Evolutionary conservation across 2,888 invertebrate species (phyloP).

Genomic region (Ochlodes sylvanus): DNA sequence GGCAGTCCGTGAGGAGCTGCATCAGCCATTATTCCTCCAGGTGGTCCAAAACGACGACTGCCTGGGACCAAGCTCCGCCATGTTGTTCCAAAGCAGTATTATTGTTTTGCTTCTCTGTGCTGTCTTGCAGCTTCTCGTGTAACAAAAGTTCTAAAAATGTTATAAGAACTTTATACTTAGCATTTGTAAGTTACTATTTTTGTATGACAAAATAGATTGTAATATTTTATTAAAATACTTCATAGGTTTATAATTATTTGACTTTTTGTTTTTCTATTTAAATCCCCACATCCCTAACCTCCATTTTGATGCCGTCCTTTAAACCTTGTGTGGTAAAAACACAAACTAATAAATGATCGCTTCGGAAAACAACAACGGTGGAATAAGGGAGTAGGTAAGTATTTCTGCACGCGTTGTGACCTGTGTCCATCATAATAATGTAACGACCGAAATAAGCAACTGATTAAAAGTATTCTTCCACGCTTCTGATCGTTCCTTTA

Average conservation of each 20-base stretch:
- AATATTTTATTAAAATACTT: conserved; percentile 1
- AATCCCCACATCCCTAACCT: background rate
- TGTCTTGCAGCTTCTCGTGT: conserved; percentile 53
- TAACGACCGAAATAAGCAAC: too few relatives aligned
- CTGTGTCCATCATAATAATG: too few relatives aligned
- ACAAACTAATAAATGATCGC: too few relatives aligned
- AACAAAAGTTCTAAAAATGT: background rate
- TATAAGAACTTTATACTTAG: background rate
- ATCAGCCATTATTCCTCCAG: conserved; percentile 61
- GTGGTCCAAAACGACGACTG: conserved; percentile 63
- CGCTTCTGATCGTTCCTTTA: too few relatives aligned
- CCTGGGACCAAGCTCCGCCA: conserved; percentile 64
- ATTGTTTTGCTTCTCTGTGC: conserved; percentile 62
- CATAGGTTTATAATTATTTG: background rate
- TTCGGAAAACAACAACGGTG: too few relatives aligned
- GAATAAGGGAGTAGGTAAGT: too few relatives aligned
- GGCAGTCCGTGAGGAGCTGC: conserved; percentile 55
- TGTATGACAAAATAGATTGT: conserved; percentile 1
- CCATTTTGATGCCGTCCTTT: too few relatives aligned
- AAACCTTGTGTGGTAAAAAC: too few relatives aligned
- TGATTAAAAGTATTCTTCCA: too few relatives aligned
- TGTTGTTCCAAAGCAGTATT: conserved; percentile 66
- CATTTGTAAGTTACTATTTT: background rate
- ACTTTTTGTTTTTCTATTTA: background rate
- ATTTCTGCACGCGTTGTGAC: too few relatives aligned